phyloP scores from a whole-genome alignment of 2,797 vertebrate genomes.

The Coregonus ussuriensis region DNA sequence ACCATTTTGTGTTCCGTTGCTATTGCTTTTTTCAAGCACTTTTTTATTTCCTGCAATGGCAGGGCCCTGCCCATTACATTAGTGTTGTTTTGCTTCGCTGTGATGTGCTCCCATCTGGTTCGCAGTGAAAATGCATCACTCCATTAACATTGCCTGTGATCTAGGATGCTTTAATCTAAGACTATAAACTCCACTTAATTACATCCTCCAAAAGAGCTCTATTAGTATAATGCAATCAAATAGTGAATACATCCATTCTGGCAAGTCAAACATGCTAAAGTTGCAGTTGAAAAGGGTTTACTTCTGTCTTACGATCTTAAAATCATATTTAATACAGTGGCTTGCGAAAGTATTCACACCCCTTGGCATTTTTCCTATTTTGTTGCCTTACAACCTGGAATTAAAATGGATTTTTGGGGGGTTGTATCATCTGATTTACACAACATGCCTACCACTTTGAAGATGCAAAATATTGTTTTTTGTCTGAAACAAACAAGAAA shows the following conservation, averaged over 20 bases:
- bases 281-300: constrained; percentile 64
- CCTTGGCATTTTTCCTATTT: too few species aligned
- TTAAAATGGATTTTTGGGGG: too few species aligned
- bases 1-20: background rate
- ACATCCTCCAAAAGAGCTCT: constrained; percentile 75
- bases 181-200: constrained; percentile 84
- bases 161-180: constrained; percentile 83
- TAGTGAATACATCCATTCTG: constrained; percentile 69
- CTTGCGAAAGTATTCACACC: too few species aligned
- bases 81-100: constrained; percentile 61
- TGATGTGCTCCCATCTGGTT: constrained; percentile 80
- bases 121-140: constrained; percentile 79
- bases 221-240: constrained; percentile 79
- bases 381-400: too few species aligned
- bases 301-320: constrained; percentile 53
- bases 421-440: too few species aligned
- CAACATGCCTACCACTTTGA: too few species aligned
- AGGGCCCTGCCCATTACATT: constrained; percentile 45
- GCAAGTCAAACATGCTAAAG: constrained; percentile 61
- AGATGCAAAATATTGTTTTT: too few species aligned
- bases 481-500: too few species aligned
- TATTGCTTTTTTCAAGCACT: constrained; percentile 9
- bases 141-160: constrained; percentile 83
- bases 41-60: constrained; percentile 26
- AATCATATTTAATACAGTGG: constrained; percentile 47